Evolutionary conservation across 2,797 vertebrate species (phyloP), one percentile per base, ranked within the genome.

Genomic region (Rhabdophis nuchalis): DNA sequence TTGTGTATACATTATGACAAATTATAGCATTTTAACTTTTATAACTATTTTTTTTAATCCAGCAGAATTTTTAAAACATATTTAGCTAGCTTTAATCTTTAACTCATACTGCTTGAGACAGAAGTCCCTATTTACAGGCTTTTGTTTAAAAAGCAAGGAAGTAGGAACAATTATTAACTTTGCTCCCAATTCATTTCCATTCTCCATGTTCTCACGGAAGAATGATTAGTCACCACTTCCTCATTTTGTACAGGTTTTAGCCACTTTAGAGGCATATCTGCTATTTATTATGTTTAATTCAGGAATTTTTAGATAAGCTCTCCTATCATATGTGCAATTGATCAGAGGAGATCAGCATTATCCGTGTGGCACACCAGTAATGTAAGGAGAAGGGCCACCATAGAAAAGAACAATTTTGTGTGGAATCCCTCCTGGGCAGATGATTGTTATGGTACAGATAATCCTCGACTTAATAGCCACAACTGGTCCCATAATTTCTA

Each of bases 171-270:
- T 86, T 32, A 52, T 60, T 56, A 90, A 85, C 72, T 85, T 85
- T 85, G 36, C 54, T 27, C 89, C 72, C 36, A 85, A 23, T 85
- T 90, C 72, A 58, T 85, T 85, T 85, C 36, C 89, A 57, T 50
- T 77, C 10, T 90, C 23, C 36, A 82, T 90, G 57, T 58, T 41
- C 72, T 90, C 54, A 85, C n/a, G 36, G 54, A 90, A 90, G 32
- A 90, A 85, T 20, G 56, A 85, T 85, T 90, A 58, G 54, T 46
- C 54, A 85, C 36, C 54, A 90, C 89, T 90, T 90, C 72, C 89
- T 41, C 57, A 90, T 85, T 85, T 90, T 27, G 41, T 82, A 56
- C 32, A 58, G 46, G 32, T 50, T 57, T 72, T 89, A 72, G 72
- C 72, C 50, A 85, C 5, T 29, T 58, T 87, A 23, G 72, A 58